Percentiles rank a stretch among this genome's conserved stretches.
phyloP scores from a whole-genome alignment of 1,140 invertebrate genomes.

The Drosophila oshimai region DNA sequence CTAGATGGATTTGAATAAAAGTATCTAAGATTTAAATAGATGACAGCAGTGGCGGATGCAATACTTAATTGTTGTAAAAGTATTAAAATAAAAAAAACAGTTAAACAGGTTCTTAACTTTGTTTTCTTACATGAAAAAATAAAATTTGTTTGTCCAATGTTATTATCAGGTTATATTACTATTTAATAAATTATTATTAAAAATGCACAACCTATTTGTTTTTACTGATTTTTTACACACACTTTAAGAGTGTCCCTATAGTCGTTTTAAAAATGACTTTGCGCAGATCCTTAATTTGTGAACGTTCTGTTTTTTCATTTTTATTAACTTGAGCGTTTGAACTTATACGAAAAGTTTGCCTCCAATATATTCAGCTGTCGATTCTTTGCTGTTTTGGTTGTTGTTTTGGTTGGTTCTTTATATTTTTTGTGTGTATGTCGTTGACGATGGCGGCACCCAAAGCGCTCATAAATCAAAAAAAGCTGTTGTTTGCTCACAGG shows the following conservation, averaged over 20 bases:
- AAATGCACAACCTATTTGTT: no score
- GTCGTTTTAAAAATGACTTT: neutral
- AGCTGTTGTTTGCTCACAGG: conserved; percentile 56
- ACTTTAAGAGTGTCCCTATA: neutral
- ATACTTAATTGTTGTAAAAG: no score
- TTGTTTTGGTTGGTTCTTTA: conserved; percentile 30
- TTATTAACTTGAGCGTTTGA: conserved; percentile 54
- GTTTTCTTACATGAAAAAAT: no score
- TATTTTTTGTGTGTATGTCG: conserved; percentile 29
- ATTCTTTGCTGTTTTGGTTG: conserved; percentile 23
- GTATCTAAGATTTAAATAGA: no score
- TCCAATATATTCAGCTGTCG: conserved; percentile 55
- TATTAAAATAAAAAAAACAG: no score
- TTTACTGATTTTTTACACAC: no score
- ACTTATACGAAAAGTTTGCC: conserved; percentile 56
- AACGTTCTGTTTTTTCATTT: neutral
- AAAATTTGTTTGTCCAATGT: no score
- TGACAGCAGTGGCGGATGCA: no score
- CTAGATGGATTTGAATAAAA: no score
- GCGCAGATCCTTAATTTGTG: neutral
- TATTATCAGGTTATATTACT: no score
- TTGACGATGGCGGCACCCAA: conserved; percentile 59
- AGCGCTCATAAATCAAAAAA: conserved; percentile 80
- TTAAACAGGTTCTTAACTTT: no score
- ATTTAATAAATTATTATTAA: no score